Base-by-base conservation (phyloP, 2,113 vertebrate species). In the Ageneiosus marmoratus region DNA sequence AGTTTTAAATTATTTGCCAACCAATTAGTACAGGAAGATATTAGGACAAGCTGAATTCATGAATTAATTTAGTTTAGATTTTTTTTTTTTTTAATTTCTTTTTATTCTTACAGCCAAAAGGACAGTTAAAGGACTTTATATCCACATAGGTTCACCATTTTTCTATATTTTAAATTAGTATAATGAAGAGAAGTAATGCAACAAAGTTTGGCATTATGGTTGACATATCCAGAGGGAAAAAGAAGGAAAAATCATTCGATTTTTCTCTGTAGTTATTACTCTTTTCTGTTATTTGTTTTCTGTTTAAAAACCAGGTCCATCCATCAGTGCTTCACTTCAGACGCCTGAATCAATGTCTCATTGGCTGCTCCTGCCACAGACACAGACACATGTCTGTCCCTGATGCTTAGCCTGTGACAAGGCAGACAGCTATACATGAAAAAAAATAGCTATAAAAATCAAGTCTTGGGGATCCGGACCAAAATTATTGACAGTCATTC, bases 331-430 rank as follows among this genome's bases (percentile, higher is more conserved):
- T 87, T 83, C 89, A 88, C 90, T 87, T 86, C 84, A 90, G 89
- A 90, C 81, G 81, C 85, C 82, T 87, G 87, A 88, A 92, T 94
- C 92, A 92, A 92, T 92, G 89, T 85, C 89, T 92, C 90, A 92
- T 90, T 93, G 91, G 91, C 89, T 91, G 87, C 70, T 85, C 87
- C 85, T 88, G 86, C 86, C 86, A 86, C 87, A 85, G 88, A 90
- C 89, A 87, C 89, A 83, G 88, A 91, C 90, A 92, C 85, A 89
- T 81, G 90, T 91, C 91, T 78, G 87, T 91, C 91, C 89, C 75
- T 63, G 46, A 13, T 67, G 72, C 55, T 50, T 9, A 51, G 56
- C 29, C 41, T 27, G 20, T 65, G 46, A 76, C 77, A 72, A 65
- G 37, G 11, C 83, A 92, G 91, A 92, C 91, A 91, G 86, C 80